Conservation (phyloP, 1,140 invertebrate genomes). For the Drosophila ironensis region DNA sequence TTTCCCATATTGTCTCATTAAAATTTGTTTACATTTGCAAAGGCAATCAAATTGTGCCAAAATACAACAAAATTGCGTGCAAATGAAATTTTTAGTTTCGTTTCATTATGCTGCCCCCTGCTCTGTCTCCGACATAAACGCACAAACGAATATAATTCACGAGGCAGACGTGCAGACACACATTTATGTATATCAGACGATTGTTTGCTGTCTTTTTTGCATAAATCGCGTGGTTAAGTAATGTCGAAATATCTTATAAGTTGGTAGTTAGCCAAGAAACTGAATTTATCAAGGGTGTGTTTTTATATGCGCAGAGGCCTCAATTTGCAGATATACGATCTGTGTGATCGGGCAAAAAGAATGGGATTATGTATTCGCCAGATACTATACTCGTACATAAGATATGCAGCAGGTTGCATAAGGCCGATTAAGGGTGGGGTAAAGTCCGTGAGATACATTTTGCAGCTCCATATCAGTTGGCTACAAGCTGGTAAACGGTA, state of each 20-base stretch:
- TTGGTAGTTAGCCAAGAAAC: constrained; percentile 70
- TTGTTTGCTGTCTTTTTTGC: constrained; percentile 31
- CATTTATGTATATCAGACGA: constrained; percentile 27
- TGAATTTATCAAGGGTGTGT: constrained; percentile 46
- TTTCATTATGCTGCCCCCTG: constrained; percentile 10
- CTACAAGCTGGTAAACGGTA: constrained; percentile 48
- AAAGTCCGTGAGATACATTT: not conserved
- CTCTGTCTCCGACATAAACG: not conserved
- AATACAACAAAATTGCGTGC: constrained; percentile 51
- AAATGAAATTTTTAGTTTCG: constrained; percentile 41
- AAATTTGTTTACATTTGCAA: constrained; percentile 75
- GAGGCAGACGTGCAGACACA: not conserved
- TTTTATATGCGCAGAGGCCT: constrained; percentile 14
- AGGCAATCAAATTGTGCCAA: constrained; percentile 71
- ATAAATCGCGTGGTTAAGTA: constrained; percentile 72
- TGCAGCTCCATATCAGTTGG: constrained; percentile 6
- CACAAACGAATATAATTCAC: not conserved
- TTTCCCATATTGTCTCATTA: constrained; percentile 18
- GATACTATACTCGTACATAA: constrained; percentile 32
- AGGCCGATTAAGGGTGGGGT: not conserved
- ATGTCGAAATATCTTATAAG: constrained; percentile 57
- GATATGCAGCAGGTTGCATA: not conserved
- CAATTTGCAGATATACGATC: constrained; percentile 35
- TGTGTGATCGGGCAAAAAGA: constrained; percentile 24
- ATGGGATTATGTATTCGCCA: constrained; percentile 25